A percentile compares a stretch with the other conserved stretches of the same genome.
These are phyloP conservation scores for Drosophila subquinaria DNA, from an alignment of 2,888 invertebrate species.

Conservation along the genomic window DNA sequence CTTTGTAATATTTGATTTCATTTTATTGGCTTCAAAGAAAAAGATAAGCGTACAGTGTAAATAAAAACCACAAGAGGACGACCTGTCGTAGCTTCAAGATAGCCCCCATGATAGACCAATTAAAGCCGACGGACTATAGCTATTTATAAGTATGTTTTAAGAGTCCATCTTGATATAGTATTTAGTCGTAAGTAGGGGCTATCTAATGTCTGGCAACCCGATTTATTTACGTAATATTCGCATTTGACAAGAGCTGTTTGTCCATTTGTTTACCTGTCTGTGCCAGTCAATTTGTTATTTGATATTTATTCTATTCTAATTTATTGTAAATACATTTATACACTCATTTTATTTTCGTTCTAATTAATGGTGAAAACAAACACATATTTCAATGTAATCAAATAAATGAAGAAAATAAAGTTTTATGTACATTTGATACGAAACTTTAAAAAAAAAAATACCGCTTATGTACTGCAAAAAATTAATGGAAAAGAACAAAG, in stretches of 20 bases:
- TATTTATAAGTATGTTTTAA: constrained; percentile 15
- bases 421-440: neutral
- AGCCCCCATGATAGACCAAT: constrained; percentile 7
- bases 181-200: neutral
- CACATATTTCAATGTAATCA: constrained; percentile 8
- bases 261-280: constrained; percentile 36
- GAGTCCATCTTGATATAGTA: neutral
- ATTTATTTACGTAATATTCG: constrained; percentile 42
- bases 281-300: constrained; percentile 48
- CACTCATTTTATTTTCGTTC: constrained; percentile 1
- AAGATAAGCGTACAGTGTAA: constrained; percentile 56
- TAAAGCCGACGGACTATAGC: constrained; percentile 3
- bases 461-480: no score
- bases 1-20: constrained; percentile 24
- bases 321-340: constrained; percentile 16
- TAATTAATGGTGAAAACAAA: constrained; percentile 27
- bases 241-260: constrained; percentile 21
- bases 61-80: constrained; percentile 29
- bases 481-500: no score
- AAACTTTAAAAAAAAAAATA: neutral
- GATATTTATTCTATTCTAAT: constrained; percentile 44
- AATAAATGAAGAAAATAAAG: neutral
- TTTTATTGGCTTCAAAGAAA: constrained; percentile 44
- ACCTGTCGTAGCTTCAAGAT: constrained; percentile 15
- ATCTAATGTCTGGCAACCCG: constrained; percentile 6